Evolutionary conservation across 2,888 invertebrate genomes (phyloP), one percentile per base, ranked within the genome.

Genomic region (Cetonia aurata): DNA sequence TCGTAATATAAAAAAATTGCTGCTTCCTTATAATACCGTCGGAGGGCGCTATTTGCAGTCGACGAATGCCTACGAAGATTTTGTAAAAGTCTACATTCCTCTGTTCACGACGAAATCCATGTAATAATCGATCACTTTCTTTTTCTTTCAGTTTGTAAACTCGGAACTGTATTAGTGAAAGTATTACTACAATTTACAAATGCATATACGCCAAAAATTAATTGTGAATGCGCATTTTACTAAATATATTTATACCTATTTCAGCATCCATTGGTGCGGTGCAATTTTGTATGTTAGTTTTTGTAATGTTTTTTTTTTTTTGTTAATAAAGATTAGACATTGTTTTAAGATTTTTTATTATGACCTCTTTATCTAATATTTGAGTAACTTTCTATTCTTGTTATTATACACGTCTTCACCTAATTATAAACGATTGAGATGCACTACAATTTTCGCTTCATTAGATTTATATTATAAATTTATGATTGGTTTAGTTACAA

Each of bases 261-360:
- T 71, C 65, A 52, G 60, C 69, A 71, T 60, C 71, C 50, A 66
- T 71, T 71, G 57, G 33, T 65, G 56, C 74, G 75, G 78, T 77
- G 76, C 77, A 76, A 74, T 81, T 81, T 80, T 80, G 77, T 80
- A 80, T 79, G 67, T 76, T 77, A 76, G 74, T 79, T 80, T 80
- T 80, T 80, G 80, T 81, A 80, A 80, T 74, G 66, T 80, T 79
- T 80, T 80, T 48, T 31, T 31, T 55, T 56, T 65, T 65, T 80
- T 81, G 80, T 80, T 81, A 80, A 77, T 79, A 72, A 73, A 74
- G 44, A 53, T 37, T 65, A 70, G 65, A 62, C 37, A 62, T 70
- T 70, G 37, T 57, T 55, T 13, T 68, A 57, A 19, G 56, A 37
- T 9, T 15, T 57, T 57, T 67, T 56, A 67, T 56, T 56, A 1